Conservation (phyloP, 2,113 vertebrate species). For the Mus musculus region DNA sequence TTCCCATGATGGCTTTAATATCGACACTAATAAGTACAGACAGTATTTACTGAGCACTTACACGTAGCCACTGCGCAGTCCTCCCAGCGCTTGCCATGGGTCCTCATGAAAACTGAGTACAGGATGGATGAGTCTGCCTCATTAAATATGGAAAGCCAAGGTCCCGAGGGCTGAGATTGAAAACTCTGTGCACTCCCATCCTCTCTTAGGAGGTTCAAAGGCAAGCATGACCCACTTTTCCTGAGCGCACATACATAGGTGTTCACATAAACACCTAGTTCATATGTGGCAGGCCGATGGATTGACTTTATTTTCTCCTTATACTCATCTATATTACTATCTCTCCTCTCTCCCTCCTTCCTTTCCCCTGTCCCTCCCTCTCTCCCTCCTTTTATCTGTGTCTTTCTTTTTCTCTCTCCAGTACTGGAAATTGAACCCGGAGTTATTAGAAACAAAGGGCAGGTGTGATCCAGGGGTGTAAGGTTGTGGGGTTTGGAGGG, state of each 20-base stretch:
- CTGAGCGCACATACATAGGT: rapidly evolving
- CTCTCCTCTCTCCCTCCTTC: background rate
- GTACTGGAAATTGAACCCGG: background rate
- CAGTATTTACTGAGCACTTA: background rate
- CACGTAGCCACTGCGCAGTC: background rate
- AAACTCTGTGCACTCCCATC: background rate
- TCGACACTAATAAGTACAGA: background rate
- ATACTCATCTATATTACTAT: background rate
- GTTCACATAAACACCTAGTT: too few species aligned
- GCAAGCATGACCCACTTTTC: too few species aligned
- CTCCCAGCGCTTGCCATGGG: background rate
- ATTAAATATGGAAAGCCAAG: background rate
- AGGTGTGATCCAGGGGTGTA: background rate
- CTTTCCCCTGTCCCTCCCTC: too few species aligned
- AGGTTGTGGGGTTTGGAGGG: background rate
- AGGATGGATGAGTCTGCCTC: background rate
- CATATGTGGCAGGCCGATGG: background rate
- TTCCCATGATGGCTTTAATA: background rate
- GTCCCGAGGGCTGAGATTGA: background rate
- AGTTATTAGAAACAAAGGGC: background rate
- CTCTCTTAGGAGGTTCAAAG: background rate
- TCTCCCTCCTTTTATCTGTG: background rate
- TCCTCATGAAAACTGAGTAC: background rate
- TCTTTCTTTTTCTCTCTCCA: background rate
- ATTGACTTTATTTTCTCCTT: background rate